Conservation (phyloP, 2,888 invertebrate genomes). For the Andrena fulva region DNA sequence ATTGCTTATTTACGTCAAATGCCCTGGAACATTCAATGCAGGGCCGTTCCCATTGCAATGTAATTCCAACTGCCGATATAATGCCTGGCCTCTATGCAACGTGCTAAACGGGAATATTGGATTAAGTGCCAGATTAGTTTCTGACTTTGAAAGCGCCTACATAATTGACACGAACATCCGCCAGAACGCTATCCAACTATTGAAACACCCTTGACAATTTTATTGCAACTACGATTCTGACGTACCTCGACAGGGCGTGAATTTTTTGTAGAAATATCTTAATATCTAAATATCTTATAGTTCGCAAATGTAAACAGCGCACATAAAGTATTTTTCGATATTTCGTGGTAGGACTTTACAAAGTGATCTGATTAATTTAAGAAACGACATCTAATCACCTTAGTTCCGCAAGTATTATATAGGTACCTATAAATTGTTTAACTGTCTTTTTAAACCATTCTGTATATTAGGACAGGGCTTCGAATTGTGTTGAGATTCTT, state of each 20-base stretch:
- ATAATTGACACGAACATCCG: conserved; percentile 20
- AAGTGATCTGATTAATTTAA: too few species aligned
- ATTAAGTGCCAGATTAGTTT: conserved; percentile 50
- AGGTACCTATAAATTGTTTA: too few species aligned
- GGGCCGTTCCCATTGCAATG: conserved; percentile 28
- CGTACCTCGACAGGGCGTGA: not conserved
- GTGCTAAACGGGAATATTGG: conserved; percentile 39
- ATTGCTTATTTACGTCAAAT: conserved; percentile 61
- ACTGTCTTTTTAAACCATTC: too few species aligned
- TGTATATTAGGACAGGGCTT: too few species aligned
- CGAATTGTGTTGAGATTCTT: too few species aligned
- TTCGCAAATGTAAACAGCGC: too few species aligned
- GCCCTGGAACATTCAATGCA: conserved; percentile 45
- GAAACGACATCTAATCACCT: too few species aligned
- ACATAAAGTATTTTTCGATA: too few species aligned
- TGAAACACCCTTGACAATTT: not conserved
- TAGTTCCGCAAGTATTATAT: too few species aligned
- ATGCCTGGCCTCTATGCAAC: conserved; percentile 15
- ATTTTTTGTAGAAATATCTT: too few species aligned
- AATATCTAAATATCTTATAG: too few species aligned
- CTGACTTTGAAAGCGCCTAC: conserved; percentile 34
- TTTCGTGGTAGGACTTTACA: too few species aligned
- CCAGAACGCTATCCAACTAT: not conserved
- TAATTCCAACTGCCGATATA: conserved; percentile 41
- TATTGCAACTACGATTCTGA: not conserved